Percentiles rank a stretch among this genome's conserved stretches.
Conservation (phyloP, 2,888 invertebrate species). For the Calameuta pallipes region DNA sequence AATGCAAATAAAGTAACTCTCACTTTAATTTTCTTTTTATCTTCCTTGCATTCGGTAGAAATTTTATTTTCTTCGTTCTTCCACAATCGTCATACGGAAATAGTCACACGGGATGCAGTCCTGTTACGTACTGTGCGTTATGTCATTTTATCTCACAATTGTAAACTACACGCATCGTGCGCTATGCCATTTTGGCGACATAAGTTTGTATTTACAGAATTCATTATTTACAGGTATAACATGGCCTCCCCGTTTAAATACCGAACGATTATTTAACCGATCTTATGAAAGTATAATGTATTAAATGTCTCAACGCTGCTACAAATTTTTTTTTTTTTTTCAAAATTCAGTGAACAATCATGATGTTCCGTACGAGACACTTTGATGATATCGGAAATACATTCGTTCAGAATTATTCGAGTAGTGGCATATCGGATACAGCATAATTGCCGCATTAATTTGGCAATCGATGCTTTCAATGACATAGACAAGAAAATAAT, state of each 20-base stretch:
- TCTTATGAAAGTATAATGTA: neutral
- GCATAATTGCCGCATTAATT: neutral
- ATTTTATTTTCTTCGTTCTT: constrained; percentile 45
- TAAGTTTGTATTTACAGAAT: constrained; percentile 32
- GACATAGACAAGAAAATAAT: neutral
- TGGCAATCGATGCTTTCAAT: neutral
- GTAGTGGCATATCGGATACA: neutral
- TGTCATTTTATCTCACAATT: constrained; percentile 9
- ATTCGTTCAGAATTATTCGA: neutral
- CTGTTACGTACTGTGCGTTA: constrained; percentile 22
- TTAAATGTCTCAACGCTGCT: neutral
- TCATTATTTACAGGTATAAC: constrained; percentile 29
- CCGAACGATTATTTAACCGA: neutral
- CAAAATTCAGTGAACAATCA: constrained; percentile 2
- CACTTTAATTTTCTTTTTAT: neutral
- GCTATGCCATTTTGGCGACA: constrained; percentile 5
- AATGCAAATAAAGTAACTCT: neutral
- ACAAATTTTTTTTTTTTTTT: constrained; percentile 12
- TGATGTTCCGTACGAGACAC: neutral
- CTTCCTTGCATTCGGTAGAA: constrained; percentile 33
- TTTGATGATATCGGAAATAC: neutral
- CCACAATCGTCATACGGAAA: constrained; percentile 32
- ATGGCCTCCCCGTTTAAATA: neutral
- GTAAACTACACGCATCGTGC: neutral
- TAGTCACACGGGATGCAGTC: constrained; percentile 17